A percentile compares a stretch with the other conserved stretches of the same genome.
These are phyloP conservation scores for Psittacula cyanocephala DNA, from an alignment of 2,113 vertebrate genomes.

Conservation along the genomic window DNA sequence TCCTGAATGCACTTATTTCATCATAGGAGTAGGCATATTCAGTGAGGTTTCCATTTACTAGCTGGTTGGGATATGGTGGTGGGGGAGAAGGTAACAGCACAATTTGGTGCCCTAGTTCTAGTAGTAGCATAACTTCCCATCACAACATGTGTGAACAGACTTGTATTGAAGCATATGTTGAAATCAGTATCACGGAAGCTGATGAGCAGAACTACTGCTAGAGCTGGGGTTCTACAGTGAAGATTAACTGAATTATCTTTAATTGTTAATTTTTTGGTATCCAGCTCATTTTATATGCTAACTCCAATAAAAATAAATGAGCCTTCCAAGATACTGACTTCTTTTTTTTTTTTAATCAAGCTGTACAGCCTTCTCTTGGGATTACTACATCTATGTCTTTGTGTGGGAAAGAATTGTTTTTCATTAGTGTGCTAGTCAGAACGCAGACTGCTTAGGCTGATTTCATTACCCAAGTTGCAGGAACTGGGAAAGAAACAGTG, in stretches of 20 bases:
- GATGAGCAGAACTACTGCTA: not conserved
- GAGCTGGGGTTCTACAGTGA: not conserved
- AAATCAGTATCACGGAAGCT: not conserved
- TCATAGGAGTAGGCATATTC: not conserved
- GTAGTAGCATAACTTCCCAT: not conserved
- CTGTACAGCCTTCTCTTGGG: constrained; percentile 6
- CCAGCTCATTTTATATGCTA: not conserved
- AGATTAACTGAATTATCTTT: not conserved
- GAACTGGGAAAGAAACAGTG: not conserved
- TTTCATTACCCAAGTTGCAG: constrained; percentile 8
- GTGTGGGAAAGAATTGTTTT: constrained; percentile 64
- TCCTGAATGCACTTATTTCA: not conserved
- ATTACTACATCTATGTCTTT: constrained; percentile 48
- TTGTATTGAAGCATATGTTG: not conserved
- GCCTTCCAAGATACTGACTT: not conserved
- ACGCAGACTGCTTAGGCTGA: not conserved
- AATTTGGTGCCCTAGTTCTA: not conserved
- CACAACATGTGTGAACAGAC: not conserved
- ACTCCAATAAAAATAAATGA: constrained; percentile 38
- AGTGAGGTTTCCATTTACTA: constrained; percentile 9
- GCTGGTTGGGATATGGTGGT: not conserved
- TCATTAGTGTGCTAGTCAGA: constrained; percentile 53
- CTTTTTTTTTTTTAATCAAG: not conserved
- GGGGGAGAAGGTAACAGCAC: not conserved
- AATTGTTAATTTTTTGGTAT: not conserved